A percentile compares a stretch with the other conserved stretches of the same genome.
Evolutionary conservation across 2,888 invertebrate species (phyloP).

Genomic region (Notocelia uddmanniana): DNA sequence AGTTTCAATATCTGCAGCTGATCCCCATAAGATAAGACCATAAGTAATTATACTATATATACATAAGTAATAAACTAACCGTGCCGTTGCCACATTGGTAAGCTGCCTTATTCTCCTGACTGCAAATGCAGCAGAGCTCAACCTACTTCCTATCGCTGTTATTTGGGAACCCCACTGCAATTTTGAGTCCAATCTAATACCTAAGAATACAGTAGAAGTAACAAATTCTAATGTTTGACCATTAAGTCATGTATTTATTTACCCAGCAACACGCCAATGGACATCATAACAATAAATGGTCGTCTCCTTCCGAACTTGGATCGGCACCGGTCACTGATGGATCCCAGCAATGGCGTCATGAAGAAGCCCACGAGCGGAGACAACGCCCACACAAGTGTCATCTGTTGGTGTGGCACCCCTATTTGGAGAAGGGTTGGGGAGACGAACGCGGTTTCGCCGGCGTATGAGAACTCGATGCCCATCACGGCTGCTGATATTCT

Average conservation of each 20-base stretch:
- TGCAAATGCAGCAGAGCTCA: no score
- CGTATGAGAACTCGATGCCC: slow-evolving; percentile 99
- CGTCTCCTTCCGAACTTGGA: slow-evolving; percentile 93
- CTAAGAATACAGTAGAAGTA: no score
- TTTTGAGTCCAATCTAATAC: no score
- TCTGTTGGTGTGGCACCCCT: slow-evolving; percentile 96
- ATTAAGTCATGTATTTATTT: slow-evolving; percentile 59
- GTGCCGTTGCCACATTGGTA: no score
- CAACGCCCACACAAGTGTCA: slow-evolving; percentile 98
- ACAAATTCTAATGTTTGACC: no score
- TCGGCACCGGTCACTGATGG: slow-evolving; percentile 95
- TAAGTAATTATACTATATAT: no score
- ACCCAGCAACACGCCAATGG: slow-evolving; percentile 96
- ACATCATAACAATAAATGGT: slow-evolving; percentile 96
- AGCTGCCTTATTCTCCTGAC: no score
- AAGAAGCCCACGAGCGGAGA: slow-evolving; percentile 98
- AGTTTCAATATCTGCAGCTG: no score
- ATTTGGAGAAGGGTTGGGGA: slow-evolving; percentile 97
- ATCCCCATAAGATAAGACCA: no score
- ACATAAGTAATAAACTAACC: no score
- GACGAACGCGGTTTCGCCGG: slow-evolving; percentile 98
- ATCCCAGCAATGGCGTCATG: slow-evolving; percentile 96
- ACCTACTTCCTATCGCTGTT: no score
- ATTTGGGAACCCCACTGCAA: no score
- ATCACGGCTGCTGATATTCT: slow-evolving; percentile 97